phyloP scores from a whole-genome alignment of 2,888 invertebrate species.

The Chloroclystis v-ata region DNA sequence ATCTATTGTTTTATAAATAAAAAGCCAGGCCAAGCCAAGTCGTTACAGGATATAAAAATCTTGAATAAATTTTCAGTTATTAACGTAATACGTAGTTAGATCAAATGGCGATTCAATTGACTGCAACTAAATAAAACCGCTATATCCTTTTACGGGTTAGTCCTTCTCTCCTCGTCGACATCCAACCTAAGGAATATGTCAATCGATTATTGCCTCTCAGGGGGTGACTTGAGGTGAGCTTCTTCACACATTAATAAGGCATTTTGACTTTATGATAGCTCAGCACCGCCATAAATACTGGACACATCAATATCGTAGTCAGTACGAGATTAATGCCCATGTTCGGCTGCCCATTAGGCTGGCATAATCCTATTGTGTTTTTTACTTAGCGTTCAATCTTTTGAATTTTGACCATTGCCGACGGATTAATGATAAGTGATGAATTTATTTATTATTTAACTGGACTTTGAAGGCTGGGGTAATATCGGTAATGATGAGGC shows the following conservation, averaged over 20 bases:
- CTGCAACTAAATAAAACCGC: neutral
- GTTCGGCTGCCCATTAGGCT: conserved; percentile 71
- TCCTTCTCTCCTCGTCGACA: neutral
- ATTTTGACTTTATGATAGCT: conserved; percentile 69
- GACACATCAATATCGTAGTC: conserved; percentile 76
- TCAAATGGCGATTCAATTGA: too few relatives aligned
- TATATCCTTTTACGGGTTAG: too few relatives aligned
- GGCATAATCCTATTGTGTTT: conserved; percentile 74
- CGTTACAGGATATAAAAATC: too few relatives aligned
- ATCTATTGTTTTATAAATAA: too few relatives aligned
- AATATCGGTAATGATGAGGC: conserved; percentile 14
- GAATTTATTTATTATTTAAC: conserved; percentile 53
- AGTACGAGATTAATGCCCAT: conserved; percentile 76
- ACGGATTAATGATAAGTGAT: conserved; percentile 61
- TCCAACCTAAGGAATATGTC: conserved; percentile 62
- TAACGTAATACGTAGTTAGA: too few relatives aligned
- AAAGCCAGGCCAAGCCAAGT: too few relatives aligned
- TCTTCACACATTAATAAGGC: conserved; percentile 76
- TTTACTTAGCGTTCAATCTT: conserved; percentile 56
- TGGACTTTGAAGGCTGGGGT: conserved; percentile 20
- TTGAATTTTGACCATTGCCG: conserved; percentile 55
- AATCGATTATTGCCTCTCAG: conserved; percentile 40
- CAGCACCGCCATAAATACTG: conserved; percentile 68
- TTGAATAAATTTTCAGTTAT: too few relatives aligned
- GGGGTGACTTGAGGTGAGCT: conserved; percentile 53